Evolutionary conservation across 2,113 vertebrate species (phyloP), one percentile per base, ranked within the genome.

Genomic region (Paracanthobrama guichenoti): DNA sequence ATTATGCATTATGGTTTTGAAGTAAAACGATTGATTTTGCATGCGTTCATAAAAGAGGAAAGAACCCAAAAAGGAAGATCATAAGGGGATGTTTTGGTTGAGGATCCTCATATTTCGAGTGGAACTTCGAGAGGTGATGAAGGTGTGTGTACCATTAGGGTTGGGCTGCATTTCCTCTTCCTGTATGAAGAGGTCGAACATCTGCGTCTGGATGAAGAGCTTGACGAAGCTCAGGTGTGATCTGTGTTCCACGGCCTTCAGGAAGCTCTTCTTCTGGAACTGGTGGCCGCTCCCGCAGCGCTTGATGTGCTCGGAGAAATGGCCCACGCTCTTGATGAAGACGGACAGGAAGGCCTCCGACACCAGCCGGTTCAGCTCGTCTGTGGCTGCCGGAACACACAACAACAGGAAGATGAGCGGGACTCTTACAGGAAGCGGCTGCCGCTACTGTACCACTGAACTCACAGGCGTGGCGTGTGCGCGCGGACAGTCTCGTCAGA

Each of bases 181-280:
- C 91, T 98, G 96, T 71, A 99, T 97, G 74, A 98, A 98, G 2
- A 98, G 90, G 71, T 97, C 96, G 18, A 99, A 99, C 94, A 97
- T 97, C 90, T 99, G 97, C 0, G 96, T 98, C 94, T 95, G 95
- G 75, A 96, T 92, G 76, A 99, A 99, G 87, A 92, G 96, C 88
- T 98, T 97, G 73, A 98, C 87, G 14, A 98, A 95, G 42, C 91
- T 92, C 26, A 96, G 95, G 0, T 87, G 94, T 82, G 92, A 91
- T 86, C 94, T 97, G 84, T 96, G 96, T 82, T 92, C 0, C 0
- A 96, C 64, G 75, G 96, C 95, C 86, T 96, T 98, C 90, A 91
- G 97, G 94, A 98, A 99, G 28, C 88, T 75, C 60, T 93, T 91
- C 81, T 95, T 95, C 69, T 98, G 95, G 90, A 99, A 98, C 75